Evolutionary conservation across 2,888 invertebrate species (phyloP).

Genomic region (Scrobipalpa costella): DNA sequence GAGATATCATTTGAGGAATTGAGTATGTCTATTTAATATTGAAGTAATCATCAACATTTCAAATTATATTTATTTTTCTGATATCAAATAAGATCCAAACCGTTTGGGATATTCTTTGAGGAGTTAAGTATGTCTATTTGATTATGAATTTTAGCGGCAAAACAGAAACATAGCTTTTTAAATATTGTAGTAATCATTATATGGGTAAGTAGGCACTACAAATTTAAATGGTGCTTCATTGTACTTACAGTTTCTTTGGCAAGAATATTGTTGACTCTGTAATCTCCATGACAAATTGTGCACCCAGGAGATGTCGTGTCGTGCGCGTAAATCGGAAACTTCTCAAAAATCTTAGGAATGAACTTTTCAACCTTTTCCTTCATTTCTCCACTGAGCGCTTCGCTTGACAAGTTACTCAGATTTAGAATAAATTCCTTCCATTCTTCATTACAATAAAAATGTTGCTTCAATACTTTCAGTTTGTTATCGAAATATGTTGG

Average conservation of each 20-base stretch:
- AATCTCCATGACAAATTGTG: constrained; percentile 62
- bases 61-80: no score
- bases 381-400: constrained; percentile 34
- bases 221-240: no score
- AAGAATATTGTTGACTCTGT: constrained; percentile 57
- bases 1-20: no score
- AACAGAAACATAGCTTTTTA: no score
- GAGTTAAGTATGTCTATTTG: no score
- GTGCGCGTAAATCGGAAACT: constrained; percentile 38
- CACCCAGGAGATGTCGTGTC: constrained; percentile 35
- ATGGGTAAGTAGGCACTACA: no score
- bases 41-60: no score
- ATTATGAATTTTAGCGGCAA: no score
- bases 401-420: constrained; percentile 35
- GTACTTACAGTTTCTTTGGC: constrained; percentile 51
- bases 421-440: constrained; percentile 36
- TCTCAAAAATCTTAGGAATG: constrained; percentile 36
- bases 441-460: constrained; percentile 39
- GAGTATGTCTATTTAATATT: no score
- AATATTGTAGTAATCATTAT: no score
- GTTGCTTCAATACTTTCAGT: constrained; percentile 25
- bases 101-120: no score
- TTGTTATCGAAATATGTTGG: constrained; percentile 39
- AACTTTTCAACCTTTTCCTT: constrained; percentile 42
- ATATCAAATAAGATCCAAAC: no score